Base-by-base conservation (phyloP, 2,888 invertebrate species). In the Eledona agricola region DNA sequence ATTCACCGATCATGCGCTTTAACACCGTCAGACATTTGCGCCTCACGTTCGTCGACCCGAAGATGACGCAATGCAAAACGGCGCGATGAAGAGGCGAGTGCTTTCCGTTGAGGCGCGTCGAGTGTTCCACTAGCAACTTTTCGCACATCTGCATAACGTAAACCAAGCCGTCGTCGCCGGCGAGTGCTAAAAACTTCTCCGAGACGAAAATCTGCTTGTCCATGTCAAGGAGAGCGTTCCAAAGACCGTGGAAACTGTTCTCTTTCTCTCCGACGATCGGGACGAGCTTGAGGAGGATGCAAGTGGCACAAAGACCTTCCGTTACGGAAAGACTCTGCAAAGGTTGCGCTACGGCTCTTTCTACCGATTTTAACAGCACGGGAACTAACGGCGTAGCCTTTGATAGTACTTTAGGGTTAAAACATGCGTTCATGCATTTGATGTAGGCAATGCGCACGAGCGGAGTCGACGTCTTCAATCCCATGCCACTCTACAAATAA, bases 181-280 rank as follows among this genome's bases (percentile, higher is more conserved):
- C 87, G 4, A 86, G 80, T 6, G 83, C 71, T 23, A 96, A 78
- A 72, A 89, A 89, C 66, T 92, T 88, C 60, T 95, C 94, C 38
- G 90, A 88, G 29, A 93, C 82, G 72, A 95, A 88, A 49, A 89
- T 79, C 69, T 89, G 89, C 67, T 89, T 90, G 47, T 90, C 87
- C 66, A 85, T 80, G 73, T 90, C 90, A 23, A 83, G 70, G n/a
- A 90, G 77, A 31, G 86, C 79, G 22, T 79, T 82, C 90, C 92
- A 91, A 61, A 89, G 77, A 22, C 78, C 75, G 19, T 77, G 78
- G 34, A 84, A 77, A 38, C 80, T 74, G 25, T 75, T 78, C 45
- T 81, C 79, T 38, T 80, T 77, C 10, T 79, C 79, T 4, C 78
- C 74, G 17, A 61, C 54, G 17, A 55, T 52, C 13, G 80, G 71